Percentiles rank a stretch among this genome's conserved stretches.
phyloP scores from a whole-genome alignment of 2,113 vertebrate genomes.

The Danionella cerebrum region DNA sequence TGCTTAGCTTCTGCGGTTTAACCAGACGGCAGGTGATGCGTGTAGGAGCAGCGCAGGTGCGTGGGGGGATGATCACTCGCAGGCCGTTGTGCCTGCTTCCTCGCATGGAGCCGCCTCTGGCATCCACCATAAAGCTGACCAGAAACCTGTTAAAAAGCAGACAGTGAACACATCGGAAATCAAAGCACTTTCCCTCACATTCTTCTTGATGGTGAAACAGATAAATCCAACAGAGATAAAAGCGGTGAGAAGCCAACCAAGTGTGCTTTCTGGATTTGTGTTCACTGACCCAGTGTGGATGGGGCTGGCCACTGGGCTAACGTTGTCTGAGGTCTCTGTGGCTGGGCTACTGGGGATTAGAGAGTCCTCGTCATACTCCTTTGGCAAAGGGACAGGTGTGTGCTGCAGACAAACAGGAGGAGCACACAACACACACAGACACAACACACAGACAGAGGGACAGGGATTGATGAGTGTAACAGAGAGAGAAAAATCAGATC shows the following conservation, averaged over 20 bases:
- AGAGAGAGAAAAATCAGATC: neutral
- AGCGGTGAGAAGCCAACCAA: neutral
- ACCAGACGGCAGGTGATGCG: constrained; percentile 95
- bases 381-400: constrained; percentile 70
- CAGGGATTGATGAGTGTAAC: neutral
- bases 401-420: constrained; percentile 51
- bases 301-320: constrained; percentile 94
- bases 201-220: neutral
- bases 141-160: constrained; percentile 73
- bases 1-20: constrained; percentile 87
- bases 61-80: constrained; percentile 84
- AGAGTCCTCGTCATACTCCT: constrained; percentile 92
- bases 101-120: constrained; percentile 90
- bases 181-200: neutral
- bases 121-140: constrained; percentile 98
- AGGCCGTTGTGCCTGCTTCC: constrained; percentile 90
- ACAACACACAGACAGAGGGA: neutral
- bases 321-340: constrained; percentile 95
- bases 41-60: constrained; percentile 83
- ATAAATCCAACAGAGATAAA: constrained; percentile 16
- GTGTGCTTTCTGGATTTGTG: neutral
- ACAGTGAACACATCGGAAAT: neutral
- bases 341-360: constrained; percentile 95
- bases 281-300: constrained; percentile 90
- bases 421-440: constrained; percentile 17